Conservation (phyloP, 2,888 invertebrate species). For the Drosophila peninsularis region DNA sequence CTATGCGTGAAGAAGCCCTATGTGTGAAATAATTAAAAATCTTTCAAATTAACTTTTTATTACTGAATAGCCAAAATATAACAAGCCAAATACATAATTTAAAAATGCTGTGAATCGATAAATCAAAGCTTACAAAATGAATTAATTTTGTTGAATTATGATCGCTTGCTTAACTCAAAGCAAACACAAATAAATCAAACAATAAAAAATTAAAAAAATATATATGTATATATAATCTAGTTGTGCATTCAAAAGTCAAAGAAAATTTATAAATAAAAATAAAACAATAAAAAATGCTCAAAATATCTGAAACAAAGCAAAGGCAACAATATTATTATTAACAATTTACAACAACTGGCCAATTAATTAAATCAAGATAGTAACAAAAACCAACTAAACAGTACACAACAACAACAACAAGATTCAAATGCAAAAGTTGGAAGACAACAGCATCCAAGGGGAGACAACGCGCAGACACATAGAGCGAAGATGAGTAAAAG, state of each 20-base stretch:
- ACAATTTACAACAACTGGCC: constrained; percentile 67
- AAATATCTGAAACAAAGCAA: constrained; percentile 25
- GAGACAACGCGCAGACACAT: constrained; percentile 2
- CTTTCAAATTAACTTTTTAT: background rate
- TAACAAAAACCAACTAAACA: background rate
- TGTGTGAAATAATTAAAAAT: background rate
- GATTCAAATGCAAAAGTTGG: constrained; percentile 66
- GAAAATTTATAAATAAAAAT: constrained; percentile 1
- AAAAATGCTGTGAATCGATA: constrained; percentile 9
- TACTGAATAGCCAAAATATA: constrained; percentile 10
- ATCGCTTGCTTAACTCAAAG: constrained; percentile 14
- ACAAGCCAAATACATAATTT: constrained; percentile 17
- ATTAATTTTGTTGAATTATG: constrained; percentile 11
- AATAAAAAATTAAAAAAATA: background rate
- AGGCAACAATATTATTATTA: constrained; percentile 49
- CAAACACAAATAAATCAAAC: constrained; percentile 4
- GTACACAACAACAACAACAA: constrained; percentile 20
- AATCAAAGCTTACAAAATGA: constrained; percentile 16
- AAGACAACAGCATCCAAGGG: constrained; percentile 31
- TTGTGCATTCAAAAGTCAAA: constrained; percentile 22
- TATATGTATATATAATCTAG: background rate
- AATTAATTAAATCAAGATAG: constrained; percentile 69
- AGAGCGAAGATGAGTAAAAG: constrained; percentile 49
- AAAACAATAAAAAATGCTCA: constrained; percentile 33
- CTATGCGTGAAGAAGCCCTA: background rate